Conservation (phyloP, 1,140 invertebrate genomes). For the Diorhabda elongata region DNA sequence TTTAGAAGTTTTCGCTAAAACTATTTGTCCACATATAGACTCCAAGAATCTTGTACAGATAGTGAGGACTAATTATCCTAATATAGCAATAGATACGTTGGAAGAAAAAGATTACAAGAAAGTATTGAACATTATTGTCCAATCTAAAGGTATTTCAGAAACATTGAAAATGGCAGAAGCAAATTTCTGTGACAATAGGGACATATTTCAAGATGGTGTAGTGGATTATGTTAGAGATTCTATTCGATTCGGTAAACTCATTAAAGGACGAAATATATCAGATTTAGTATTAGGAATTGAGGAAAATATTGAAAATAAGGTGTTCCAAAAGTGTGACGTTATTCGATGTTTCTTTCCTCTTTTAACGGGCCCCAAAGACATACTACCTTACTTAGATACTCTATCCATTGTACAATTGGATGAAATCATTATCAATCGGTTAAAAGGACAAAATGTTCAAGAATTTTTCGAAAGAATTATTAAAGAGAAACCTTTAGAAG, state of each 20-base stretch:
- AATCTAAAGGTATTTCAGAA: conserved; percentile 13
- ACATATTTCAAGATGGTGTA: conserved; percentile 14
- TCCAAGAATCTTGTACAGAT: conserved; percentile 20
- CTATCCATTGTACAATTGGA: conserved; percentile 20
- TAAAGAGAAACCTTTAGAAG: conserved; percentile 8
- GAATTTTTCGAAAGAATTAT: conserved; percentile 24
- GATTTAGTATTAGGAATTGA: conserved; percentile 22
- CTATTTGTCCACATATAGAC: conserved; percentile 14
- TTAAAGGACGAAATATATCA: conserved; percentile 13
- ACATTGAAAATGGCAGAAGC: conserved; percentile 19
- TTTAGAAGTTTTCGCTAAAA: conserved; percentile 21
- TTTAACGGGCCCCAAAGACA: conserved; percentile 20
- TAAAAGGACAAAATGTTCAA: conserved; percentile 13
- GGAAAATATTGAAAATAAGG: conserved; percentile 16
- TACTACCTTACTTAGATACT: conserved; percentile 16
- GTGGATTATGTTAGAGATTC: conserved; percentile 17
- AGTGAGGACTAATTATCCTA: conserved; percentile 16
- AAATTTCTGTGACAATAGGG: conserved; percentile 10
- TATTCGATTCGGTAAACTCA: conserved; percentile 14
- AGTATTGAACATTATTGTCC: conserved; percentile 21
- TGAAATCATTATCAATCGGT: conserved; percentile 19
- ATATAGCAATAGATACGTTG: conserved; percentile 16
- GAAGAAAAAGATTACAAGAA: conserved; percentile 20
- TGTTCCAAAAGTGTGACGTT: conserved; percentile 18
- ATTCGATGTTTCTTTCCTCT: conserved; percentile 23